These are phyloP conservation scores for Colaptes auratus DNA, from an alignment of 2,113 vertebrate genomes.

Conservation along the genomic window DNA sequence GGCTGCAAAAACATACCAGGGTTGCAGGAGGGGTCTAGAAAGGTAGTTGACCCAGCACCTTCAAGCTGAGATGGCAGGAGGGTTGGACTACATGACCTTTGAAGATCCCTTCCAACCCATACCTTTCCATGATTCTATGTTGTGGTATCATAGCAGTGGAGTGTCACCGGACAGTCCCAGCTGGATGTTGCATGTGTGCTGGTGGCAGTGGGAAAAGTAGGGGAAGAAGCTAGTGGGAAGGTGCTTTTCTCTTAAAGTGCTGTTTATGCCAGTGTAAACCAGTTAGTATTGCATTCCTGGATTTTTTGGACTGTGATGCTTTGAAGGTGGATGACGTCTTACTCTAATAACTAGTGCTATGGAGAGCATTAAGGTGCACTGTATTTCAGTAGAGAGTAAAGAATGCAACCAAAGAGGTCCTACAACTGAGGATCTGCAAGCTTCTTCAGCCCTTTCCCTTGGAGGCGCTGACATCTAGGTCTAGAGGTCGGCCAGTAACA, in stretches of 20 bases:
- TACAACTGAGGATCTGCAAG: not conserved
- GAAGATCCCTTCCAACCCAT: too few species aligned
- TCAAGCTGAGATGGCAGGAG: not conserved
- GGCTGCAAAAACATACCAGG: not conserved
- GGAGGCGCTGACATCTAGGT: not conserved
- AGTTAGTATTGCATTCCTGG: not conserved
- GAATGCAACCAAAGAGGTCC: not conserved
- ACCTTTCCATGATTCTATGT: too few species aligned
- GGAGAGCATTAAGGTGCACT: rapidly evolving
- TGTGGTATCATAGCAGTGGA: not conserved
- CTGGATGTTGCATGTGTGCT: not conserved
- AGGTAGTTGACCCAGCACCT: not conserved
- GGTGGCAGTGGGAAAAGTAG: not conserved
- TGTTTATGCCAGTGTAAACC: not conserved
- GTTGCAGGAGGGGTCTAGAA: not conserved
- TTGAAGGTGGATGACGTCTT: not conserved
- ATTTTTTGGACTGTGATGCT: not conserved
- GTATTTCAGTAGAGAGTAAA: not conserved
- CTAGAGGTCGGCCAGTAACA: not conserved
- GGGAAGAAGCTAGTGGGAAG: not conserved
- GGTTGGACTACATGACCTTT: too few species aligned
- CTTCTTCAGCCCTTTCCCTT: not conserved
- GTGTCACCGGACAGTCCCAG: not conserved
- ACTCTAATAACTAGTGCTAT: not conserved
- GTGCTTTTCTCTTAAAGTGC: not conserved